A percentile compares a stretch with the other conserved stretches of the same genome.
These are phyloP conservation scores for Plagiodera versicolora DNA, from an alignment of 2,888 invertebrate species.

Conservation along the genomic window DNA sequence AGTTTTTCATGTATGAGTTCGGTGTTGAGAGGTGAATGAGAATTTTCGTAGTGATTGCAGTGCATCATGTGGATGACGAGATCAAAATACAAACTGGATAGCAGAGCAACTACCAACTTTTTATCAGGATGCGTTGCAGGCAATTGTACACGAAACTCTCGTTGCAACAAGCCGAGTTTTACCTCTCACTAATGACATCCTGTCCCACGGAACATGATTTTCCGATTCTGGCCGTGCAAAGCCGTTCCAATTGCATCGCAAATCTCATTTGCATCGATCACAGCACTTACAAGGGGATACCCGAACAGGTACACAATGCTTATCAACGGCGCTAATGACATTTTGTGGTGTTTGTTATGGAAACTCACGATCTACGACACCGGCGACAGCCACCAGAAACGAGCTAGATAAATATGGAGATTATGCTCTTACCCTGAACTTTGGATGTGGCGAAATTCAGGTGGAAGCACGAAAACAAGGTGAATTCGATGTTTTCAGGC, in stretches of 20 bases:
- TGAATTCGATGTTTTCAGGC: too few species aligned
- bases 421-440: not conserved
- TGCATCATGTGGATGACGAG: too few species aligned
- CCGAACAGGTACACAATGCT: not conserved
- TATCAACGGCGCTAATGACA: constrained; percentile 28
- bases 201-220: not conserved
- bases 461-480: too few species aligned
- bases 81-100: too few species aligned
- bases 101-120: too few species aligned
- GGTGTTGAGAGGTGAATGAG: too few species aligned
- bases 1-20: too few species aligned
- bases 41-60: too few species aligned
- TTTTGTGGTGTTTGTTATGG: constrained; percentile 37
- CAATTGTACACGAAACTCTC: too few species aligned
- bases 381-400: constrained; percentile 15
- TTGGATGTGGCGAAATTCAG: not conserved
- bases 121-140: too few species aligned
- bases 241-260: not conserved
- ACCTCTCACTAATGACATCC: not conserved
- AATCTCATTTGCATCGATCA: not conserved
- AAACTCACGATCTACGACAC: constrained; percentile 33
- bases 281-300: not conserved
- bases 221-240: not conserved
- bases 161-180: too few species aligned
- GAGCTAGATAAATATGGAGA: not conserved